A percentile compares a stretch with the other conserved stretches of the same genome.
phyloP scores from a whole-genome alignment of 2,888 invertebrate genomes.

The Heliconius aoede region DNA sequence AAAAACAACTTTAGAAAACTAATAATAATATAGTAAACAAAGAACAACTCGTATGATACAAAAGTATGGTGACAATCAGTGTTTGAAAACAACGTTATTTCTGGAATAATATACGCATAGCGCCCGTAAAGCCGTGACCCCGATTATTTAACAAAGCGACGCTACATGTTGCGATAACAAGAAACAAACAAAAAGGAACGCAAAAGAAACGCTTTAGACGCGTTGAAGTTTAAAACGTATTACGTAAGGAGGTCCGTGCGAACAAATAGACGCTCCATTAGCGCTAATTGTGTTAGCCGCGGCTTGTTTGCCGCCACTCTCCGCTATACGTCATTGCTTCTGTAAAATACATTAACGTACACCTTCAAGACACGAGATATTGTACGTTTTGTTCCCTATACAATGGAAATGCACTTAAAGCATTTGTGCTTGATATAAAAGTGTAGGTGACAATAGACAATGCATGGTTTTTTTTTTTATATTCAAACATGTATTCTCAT shows the following conservation, averaged over 20 bases:
- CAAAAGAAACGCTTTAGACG: conserved; percentile 30
- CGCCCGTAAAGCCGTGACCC: conserved; percentile 23
- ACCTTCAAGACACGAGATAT: conserved; percentile 26
- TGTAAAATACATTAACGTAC: conserved; percentile 31
- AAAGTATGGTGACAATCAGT: neutral
- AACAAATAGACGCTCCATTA: conserved; percentile 68
- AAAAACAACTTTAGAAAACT: neutral
- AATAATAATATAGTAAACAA: no score
- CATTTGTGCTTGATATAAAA: neutral
- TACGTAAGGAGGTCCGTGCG: conserved; percentile 46
- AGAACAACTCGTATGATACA: neutral
- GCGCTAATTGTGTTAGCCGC: conserved; percentile 65
- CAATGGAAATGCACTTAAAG: neutral
- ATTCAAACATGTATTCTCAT: neutral
- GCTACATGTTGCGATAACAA: conserved; percentile 36
- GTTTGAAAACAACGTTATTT: neutral
- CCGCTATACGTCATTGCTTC: conserved; percentile 34
- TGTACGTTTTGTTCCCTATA: conserved; percentile 10
- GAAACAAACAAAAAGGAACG: conserved; percentile 35
- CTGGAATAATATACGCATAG: conserved; percentile 9
- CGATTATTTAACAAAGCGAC: conserved; percentile 31
- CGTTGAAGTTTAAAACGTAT: conserved; percentile 43
- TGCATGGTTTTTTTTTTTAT: neutral
- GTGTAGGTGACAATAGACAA: neutral
- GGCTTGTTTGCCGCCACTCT: conserved; percentile 41